Evolutionary conservation across 2,797 vertebrate genomes (phyloP).

Genomic region (Todus mexicanus): DNA sequence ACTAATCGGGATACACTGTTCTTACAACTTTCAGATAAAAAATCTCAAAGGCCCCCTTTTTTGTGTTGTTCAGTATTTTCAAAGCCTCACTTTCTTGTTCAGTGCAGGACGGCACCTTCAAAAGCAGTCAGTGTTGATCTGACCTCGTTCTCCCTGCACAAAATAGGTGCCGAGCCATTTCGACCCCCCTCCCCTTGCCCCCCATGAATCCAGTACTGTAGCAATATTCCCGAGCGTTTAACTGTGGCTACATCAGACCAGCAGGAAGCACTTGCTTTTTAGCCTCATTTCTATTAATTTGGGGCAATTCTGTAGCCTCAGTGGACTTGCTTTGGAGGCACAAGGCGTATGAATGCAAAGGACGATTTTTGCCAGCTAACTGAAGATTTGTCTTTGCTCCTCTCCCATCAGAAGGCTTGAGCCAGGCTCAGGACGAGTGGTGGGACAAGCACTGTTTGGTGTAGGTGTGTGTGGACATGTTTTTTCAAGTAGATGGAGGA

Average conservation of each 20-base stretch:
- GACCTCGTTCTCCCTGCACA: not conserved
- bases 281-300: not conserved
- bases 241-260: not conserved
- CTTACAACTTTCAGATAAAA: not conserved
- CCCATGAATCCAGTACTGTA: not conserved
- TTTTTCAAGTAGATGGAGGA: not conserved
- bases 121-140: not conserved
- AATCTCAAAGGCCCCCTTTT: not conserved
- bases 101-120: not conserved
- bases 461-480: too few species aligned
- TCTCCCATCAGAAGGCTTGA: not conserved
- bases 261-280: not conserved
- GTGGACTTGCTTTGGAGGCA: not conserved
- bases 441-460: not conserved
- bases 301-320: not conserved
- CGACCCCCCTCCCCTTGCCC: not conserved
- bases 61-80: not conserved
- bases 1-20: not conserved
- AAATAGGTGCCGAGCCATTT: not conserved
- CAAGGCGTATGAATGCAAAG: not conserved
- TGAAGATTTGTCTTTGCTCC: fast-evolving
- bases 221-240: not conserved
- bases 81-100: not conserved
- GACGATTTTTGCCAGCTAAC: not conserved
- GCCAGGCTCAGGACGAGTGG: not conserved